Base-by-base conservation (phyloP, 2,888 invertebrate genomes). In the Linyphia triangularis region DNA sequence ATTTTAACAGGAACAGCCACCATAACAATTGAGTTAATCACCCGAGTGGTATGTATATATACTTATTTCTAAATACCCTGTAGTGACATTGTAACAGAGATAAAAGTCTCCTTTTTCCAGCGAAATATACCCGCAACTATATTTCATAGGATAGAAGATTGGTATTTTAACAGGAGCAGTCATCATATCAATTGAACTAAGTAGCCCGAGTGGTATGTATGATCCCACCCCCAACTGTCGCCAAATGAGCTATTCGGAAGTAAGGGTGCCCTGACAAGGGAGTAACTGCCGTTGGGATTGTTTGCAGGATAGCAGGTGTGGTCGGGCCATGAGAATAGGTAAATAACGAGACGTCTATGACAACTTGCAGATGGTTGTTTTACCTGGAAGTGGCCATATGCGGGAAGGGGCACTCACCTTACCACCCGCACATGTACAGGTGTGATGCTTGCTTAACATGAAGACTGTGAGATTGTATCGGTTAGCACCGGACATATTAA, bases 341-440 rank as follows among this genome's bases (percentile, higher is more conserved):
- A 82, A 82, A 82, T 59, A 81, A 51, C 22, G 40, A 30, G 51
- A 57, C 51, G 43, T 40, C 75, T 43, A 26, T 37, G 67, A 79
- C 69, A 69, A n/a, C 26, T 33, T 16, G 40, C 59, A 82, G 70
- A 51, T 82, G 82, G 40, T 40, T 40, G 40, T 37, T 7, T 10
- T 30, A 57, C 40, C 51, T n/a, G 19, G 69, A 70, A 81, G 69
- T 70, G 59, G 70, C 61, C 70, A 82, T 16, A 10, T 72, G 70
- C 70, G 43, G 72, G 82, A 72, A 59, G 13, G 78, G 61, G 24
- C 70, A 72, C 61, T 70, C 61, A 79, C 65, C 65, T 22, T 30
- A 51, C n/a, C 28, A 40, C 65, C 78, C 65, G 78, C 78, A 79
- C 65, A 30, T 9, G 37, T 61, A 37, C 33, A 24, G 40, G 26